Evolutionary conservation across 2,888 invertebrate genomes (phyloP), one percentile per base, ranked within the genome.

Genomic region (Caenorhabditis sp.): DNA sequence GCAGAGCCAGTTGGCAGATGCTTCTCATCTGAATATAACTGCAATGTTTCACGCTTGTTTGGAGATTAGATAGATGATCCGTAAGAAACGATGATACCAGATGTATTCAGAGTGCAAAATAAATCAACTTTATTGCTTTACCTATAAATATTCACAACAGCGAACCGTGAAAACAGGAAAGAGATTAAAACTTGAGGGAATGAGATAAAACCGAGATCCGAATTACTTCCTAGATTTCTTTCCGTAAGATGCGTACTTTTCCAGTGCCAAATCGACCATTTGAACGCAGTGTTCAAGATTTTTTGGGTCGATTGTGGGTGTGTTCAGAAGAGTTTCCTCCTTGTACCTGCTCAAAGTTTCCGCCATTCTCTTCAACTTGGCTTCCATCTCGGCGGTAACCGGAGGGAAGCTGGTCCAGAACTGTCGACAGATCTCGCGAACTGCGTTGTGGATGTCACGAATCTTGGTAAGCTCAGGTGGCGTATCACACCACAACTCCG

Each of bases 351-450:
- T 55, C 67, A 90, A 61, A 4, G 90, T 88, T 15, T 71, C 83
- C 26, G 85, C 76, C 86, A 91, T 89, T 53, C 86, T 68, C 11
- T 80, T 77, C 44, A 91, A 51, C 92, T 94, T 94, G 24, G 95
- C 95, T 92, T 96, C 95, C 44, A 95, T 93, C 67, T 94, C 94
- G 22, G 94, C 1, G 11, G 95, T 95, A 0, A 95, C 95, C 0
- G 95, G 95, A 1, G 95, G 95, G 93, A 98, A 97, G 92, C 97
- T 96, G 55, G 95, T 94, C 98, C 98, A 99, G 93, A 98, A 96
- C 93, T 98, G 97, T 79, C 96, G 94, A 15, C 98, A 93, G 78
- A 99, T 93, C 93, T 98, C 98, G 81, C 96, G 95, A 4, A 82
- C 83, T 20, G 87, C 72, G 64, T 76, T 83, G 47, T 88, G 87